Conservation (phyloP, 1,140 invertebrate genomes). For the Dinoponera quadriceps region DNA sequence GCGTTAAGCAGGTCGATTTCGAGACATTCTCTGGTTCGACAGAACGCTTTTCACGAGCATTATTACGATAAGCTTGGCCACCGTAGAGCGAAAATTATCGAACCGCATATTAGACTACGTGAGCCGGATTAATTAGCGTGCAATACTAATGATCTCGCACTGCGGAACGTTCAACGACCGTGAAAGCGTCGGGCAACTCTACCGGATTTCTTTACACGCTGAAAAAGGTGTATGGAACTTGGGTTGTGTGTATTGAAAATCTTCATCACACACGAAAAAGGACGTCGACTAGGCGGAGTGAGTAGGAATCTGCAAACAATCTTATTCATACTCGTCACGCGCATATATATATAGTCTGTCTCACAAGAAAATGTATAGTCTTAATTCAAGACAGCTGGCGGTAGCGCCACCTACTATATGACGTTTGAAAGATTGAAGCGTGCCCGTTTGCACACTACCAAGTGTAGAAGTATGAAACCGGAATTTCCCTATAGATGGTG, state of each 20-base stretch:
- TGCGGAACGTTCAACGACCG: constrained; percentile 25
- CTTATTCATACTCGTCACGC: constrained; percentile 6
- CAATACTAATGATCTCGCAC: constrained; percentile 43
- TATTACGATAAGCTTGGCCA: neutral
- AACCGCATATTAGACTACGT: neutral
- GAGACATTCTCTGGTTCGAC: neutral
- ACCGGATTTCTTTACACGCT: constrained; percentile 35
- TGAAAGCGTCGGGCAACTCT: constrained; percentile 46
- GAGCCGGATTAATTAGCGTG: constrained; percentile 55
- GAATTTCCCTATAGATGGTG: too few relatives aligned
- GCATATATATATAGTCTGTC: neutral
- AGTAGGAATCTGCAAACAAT: neutral
- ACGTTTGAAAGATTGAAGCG: too few relatives aligned
- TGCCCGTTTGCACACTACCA: too few relatives aligned
- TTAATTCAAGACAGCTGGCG: too few relatives aligned
- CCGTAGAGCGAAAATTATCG: neutral
- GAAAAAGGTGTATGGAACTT: too few relatives aligned
- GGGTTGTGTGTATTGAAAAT: too few relatives aligned
- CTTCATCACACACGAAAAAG: too few relatives aligned
- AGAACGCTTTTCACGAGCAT: constrained; percentile 24
- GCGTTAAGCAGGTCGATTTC: constrained; percentile 14
- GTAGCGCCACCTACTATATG: too few relatives aligned
- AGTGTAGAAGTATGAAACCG: too few relatives aligned
- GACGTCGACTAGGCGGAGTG: neutral
- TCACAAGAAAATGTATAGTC: too few relatives aligned